Conservation (phyloP, 53 echinoderm and acorn worm genomes). For the Crossaster papposus region DNA sequence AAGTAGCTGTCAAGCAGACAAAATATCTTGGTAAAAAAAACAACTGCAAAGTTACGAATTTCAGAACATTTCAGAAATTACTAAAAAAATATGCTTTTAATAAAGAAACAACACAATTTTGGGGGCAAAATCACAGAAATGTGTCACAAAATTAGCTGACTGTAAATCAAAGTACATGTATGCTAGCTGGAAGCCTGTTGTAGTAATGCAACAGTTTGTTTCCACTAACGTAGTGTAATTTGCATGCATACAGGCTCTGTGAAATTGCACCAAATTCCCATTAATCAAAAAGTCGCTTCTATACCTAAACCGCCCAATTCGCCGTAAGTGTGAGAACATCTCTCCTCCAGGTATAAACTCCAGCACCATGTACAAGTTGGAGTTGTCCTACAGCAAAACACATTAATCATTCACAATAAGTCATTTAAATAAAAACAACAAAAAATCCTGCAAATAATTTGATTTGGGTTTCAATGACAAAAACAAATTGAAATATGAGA, state of each 20-base stretch:
- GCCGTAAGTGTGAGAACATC: slow-evolving; percentile 99
- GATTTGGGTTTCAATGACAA: too few species aligned
- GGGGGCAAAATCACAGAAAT: too few species aligned
- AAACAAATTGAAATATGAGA: neutral
- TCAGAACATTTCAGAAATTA: too few species aligned
- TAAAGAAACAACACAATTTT: too few species aligned
- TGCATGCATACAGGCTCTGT: neutral
- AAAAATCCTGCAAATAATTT: neutral
- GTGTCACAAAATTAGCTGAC: too few species aligned
- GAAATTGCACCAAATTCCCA: neutral
- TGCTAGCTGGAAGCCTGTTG: too few species aligned
- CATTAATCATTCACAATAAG: neutral
- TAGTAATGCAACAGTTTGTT: too few species aligned
- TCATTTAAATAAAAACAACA: neutral
- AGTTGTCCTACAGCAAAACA: slow-evolving; percentile 80
- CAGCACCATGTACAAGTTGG: slow-evolving; percentile 99
- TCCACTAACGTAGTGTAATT: too few species aligned
- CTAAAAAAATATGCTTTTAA: too few species aligned
- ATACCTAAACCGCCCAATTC: slow-evolving; percentile 99
- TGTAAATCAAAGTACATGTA: too few species aligned
- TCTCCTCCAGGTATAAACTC: slow-evolving; percentile 96
- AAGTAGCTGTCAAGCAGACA: neutral
- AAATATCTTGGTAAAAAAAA: neutral
- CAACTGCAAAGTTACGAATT: too few species aligned
- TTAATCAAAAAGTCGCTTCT: neutral